These are phyloP conservation scores for Xylota sylvarum DNA, from an alignment of 2,888 invertebrate species.

Conservation along the genomic window DNA sequence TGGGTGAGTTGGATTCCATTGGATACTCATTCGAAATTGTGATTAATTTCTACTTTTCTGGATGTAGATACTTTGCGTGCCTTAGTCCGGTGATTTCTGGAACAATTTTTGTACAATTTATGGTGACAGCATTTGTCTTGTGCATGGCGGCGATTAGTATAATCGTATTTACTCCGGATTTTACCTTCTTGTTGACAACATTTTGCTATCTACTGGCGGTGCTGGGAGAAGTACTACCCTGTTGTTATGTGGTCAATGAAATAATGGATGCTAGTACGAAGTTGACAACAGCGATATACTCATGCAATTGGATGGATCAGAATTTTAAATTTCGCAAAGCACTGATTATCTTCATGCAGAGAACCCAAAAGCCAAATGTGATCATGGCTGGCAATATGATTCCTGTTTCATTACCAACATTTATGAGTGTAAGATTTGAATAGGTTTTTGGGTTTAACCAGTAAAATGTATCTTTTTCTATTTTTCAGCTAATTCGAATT, in stretches of 20 bases:
- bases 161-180: constrained; percentile 65
- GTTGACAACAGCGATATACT: constrained; percentile 78
- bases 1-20: constrained; percentile 62
- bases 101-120: constrained; percentile 78
- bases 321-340: constrained; percentile 78
- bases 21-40: too few species aligned
- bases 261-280: constrained; percentile 75
- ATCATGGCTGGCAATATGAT: constrained; percentile 79
- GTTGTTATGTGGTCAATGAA: constrained; percentile 78
- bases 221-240: constrained; percentile 78
- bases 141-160: constrained; percentile 78
- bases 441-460: not conserved
- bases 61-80: constrained; percentile 76
- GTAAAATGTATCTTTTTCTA: too few species aligned
- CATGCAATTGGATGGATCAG: constrained; percentile 79
- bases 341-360: constrained; percentile 80
- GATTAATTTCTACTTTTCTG: too few species aligned
- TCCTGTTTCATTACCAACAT: constrained; percentile 79
- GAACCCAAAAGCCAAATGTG: constrained; percentile 76
- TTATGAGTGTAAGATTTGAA: constrained; percentile 76
- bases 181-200: constrained; percentile 65
- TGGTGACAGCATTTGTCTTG: constrained; percentile 76
- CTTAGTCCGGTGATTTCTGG: constrained; percentile 77
- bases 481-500: constrained; percentile 57
- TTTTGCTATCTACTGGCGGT: constrained; percentile 72